These are phyloP conservation scores for Chromobotia macracanthus DNA, from an alignment of 2,797 vertebrate species.

Conservation along the genomic window DNA sequence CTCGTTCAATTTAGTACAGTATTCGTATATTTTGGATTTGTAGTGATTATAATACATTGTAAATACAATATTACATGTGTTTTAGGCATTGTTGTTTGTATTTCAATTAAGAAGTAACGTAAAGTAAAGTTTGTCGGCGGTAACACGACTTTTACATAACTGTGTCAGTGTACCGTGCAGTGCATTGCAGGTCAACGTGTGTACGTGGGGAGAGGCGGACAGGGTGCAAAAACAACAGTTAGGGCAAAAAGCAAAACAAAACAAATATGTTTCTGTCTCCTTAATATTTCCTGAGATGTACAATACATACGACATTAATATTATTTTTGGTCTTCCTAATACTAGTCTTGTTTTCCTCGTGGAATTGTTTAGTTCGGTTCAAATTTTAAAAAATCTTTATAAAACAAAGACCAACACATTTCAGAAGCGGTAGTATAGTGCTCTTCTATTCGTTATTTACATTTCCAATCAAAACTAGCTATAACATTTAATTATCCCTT, in stretches of 20 bases:
- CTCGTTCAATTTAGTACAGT: constrained; percentile 40
- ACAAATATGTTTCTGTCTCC: background rate
- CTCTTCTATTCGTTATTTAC: too few relatives aligned
- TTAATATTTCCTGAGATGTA: background rate
- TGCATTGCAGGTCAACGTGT: constrained; percentile 76
- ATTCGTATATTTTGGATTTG: constrained; percentile 49
- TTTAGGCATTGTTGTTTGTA: background rate
- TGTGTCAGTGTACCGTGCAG: constrained; percentile 78
- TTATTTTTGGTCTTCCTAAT: background rate
- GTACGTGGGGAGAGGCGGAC: background rate
- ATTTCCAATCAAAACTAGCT: too few relatives aligned
- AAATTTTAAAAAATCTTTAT: too few relatives aligned
- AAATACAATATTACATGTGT: background rate
- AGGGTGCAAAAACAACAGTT: background rate
- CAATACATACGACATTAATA: background rate
- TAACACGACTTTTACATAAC: constrained; percentile 74
- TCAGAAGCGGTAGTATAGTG: too few relatives aligned
- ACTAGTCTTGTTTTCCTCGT: background rate
- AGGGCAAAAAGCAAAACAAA: constrained; percentile 12
- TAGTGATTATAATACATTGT: background rate
- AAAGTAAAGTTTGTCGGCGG: background rate
- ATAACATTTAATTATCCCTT: too few relatives aligned
- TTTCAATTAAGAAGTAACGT: background rate
- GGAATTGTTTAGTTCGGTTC: too few relatives aligned
- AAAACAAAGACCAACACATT: too few relatives aligned